Conservation (phyloP, 2,113 vertebrate species). For the Thryonomys swinderianus region DNA sequence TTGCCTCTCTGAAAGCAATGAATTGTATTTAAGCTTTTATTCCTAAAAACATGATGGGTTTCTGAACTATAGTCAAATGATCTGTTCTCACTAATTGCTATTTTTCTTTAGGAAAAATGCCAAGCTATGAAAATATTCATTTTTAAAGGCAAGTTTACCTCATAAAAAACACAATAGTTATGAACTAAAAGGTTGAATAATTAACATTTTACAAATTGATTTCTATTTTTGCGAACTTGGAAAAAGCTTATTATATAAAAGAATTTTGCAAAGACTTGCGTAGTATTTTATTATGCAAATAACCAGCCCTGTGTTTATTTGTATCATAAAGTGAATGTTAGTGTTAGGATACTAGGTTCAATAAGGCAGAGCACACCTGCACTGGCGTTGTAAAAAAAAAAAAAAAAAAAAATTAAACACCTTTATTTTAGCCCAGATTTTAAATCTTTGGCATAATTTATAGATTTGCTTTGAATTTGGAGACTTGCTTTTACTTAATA, state of each 20-base stretch:
- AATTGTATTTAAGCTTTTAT: conserved; percentile 74
- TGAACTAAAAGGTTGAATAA: conserved; percentile 57
- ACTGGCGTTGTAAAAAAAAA: neutral
- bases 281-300: conserved; percentile 72
- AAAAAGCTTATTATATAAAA: conserved; percentile 45
- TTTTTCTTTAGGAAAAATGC: conserved; percentile 59
- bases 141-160: conserved; percentile 64
- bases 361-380: conserved; percentile 36
- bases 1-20: conserved; percentile 63
- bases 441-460: neutral
- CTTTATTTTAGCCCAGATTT: neutral
- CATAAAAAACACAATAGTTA: conserved; percentile 55
- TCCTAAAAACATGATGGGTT: conserved; percentile 45
- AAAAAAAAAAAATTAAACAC: conserved; percentile 13
- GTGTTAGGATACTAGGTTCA: neutral
- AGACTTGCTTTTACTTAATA: neutral
- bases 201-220: conserved; percentile 61
- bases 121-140: conserved; percentile 47
- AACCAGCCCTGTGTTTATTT: conserved; percentile 46
- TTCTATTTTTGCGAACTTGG: conserved; percentile 54
- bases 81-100: conserved; percentile 67
- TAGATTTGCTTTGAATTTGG: neutral
- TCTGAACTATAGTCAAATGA: conserved; percentile 57
- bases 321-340: neutral
- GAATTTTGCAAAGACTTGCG: conserved; percentile 50